Evolutionary conservation across 2,113 vertebrate species (phyloP).

Genomic region (Turdus rufiventris): DNA sequence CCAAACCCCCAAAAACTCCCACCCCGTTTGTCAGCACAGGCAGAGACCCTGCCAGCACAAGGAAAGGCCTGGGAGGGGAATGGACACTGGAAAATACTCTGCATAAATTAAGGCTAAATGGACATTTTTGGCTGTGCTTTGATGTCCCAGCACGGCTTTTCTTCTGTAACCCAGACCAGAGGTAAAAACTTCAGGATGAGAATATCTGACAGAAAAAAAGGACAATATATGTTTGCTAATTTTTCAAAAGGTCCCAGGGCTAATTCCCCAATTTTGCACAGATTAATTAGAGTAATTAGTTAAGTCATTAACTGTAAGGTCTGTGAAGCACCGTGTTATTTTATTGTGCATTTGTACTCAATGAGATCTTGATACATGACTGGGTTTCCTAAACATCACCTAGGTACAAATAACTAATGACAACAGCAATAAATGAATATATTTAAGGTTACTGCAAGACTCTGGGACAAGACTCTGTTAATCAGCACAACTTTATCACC

Average conservation of each 20-base stretch:
- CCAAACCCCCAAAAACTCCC: neutral
- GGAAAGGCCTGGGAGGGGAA: neutral
- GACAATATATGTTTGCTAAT: neutral
- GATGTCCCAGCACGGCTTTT: neutral
- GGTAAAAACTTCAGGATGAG: neutral
- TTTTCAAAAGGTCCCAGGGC: conserved; percentile 8
- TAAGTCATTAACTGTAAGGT: conserved; percentile 8
- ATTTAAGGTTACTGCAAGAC: neutral
- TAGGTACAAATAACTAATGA: neutral
- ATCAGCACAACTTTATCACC: neutral
- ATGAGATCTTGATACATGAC: neutral
- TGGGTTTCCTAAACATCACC: neutral
- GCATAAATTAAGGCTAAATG: neutral
- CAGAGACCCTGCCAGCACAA: neutral
- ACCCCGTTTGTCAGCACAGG: accelerated
- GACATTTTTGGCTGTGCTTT: neutral
- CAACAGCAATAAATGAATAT: neutral
- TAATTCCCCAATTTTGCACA: neutral
- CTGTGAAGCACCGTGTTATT: neutral
- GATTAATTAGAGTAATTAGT: conserved; percentile 30
- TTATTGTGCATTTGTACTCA: neutral
- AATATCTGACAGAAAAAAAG: neutral
- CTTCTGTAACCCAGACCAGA: neutral
- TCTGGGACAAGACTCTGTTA: neutral
- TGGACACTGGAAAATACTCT: neutral